Base-by-base conservation (phyloP, 2,888 invertebrate species). In the Idaea straminata region DNA sequence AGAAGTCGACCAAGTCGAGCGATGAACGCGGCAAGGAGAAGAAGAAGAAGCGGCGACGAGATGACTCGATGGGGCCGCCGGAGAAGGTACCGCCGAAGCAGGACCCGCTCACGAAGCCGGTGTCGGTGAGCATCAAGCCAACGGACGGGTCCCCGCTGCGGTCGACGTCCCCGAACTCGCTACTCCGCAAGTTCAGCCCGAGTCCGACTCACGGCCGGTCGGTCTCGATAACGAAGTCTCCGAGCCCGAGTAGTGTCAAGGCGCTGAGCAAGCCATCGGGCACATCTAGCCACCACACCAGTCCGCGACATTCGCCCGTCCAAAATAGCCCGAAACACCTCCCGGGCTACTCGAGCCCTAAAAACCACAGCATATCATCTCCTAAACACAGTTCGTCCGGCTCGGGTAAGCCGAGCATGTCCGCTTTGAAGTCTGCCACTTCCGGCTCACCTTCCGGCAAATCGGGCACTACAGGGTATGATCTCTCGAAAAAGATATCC, bases 401-500 rank as follows among this genome's bases (percentile, higher is more conserved):
- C 66, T 95, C 96, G 0, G 97, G 97, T 0, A 98, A 98, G 81
- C 97, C 97, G 0, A 97, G 97, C 79, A 97, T 98, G 96, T 97
- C 97, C 0, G 95, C 97, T 0, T 86, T 97, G 34, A 97, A 97
- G 82, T 97, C 96, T 57, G 97, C 97, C 0, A 94, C 95, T 0
- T 95, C 95, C 78, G 91, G 92, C 6, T 95, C 96, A 2, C 95
- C 96, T 1, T 95, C 94, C n/a, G 94, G 94, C 36, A 95, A 95
- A 81, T 93, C 94, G 13, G 87, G 89, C 0, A 89, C 91, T 5
- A 93, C 93, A 36, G 93, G 94, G 25, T 94, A 94, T 72, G 93
- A 94, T 67, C 83, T 93, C 5, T 85, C 92, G 62, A 94, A 94
- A 85, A 94, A 94, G 77, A 88, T 94, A 66, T 88, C 91, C 10